A percentile compares a stretch with the other conserved stretches of the same genome.
phyloP scores from a whole-genome alignment of 2,113 vertebrate species.

The Bos javanicus region DNA sequence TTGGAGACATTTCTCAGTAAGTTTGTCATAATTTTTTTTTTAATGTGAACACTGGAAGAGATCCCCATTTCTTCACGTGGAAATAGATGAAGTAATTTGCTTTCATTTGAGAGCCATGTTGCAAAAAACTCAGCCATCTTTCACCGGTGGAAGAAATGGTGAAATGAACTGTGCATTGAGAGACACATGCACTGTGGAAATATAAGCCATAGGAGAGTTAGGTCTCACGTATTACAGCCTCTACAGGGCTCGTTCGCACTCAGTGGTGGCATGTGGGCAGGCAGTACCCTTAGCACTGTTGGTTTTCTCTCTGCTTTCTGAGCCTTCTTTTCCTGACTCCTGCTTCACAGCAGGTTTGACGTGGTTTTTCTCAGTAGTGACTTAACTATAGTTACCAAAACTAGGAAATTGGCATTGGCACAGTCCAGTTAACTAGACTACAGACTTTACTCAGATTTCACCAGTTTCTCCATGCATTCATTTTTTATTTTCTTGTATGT shows the following conservation, averaged over 20 bases:
- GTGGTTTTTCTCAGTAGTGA: background rate
- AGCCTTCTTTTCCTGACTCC: background rate
- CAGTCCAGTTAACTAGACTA: background rate
- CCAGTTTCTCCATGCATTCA: background rate
- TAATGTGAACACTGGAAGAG: background rate
- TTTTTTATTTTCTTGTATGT: constrained; percentile 14
- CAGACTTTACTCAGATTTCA: background rate
- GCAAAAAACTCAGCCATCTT: background rate
- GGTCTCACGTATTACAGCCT: background rate
- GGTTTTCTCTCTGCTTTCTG: background rate
- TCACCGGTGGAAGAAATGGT: background rate
- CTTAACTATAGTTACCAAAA: background rate
- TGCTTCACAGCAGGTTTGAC: background rate
- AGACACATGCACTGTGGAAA: background rate
- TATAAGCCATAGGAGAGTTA: background rate
- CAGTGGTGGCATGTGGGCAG: background rate
- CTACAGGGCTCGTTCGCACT: background rate
- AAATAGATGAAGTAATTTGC: background rate
- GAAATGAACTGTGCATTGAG: background rate
- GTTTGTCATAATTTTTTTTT: background rate
- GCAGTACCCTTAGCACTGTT: background rate
- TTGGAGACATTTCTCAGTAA: background rate
- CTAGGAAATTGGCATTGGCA: background rate
- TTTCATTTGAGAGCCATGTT: background rate
- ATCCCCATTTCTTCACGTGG: background rate